phyloP scores from a whole-genome alignment of 2,797 vertebrate genomes.

The Botia kubotai region DNA sequence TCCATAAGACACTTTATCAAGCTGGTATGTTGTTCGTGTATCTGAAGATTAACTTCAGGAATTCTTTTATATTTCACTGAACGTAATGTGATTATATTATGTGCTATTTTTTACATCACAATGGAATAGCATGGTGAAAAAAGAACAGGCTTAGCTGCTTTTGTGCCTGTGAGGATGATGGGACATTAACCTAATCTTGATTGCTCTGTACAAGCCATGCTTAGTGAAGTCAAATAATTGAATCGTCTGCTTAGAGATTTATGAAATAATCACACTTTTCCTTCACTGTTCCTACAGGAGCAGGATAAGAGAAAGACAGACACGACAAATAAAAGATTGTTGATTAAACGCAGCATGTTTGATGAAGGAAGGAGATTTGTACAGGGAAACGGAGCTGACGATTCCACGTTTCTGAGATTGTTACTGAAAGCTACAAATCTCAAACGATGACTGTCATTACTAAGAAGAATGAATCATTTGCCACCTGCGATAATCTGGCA shows the following conservation, averaged over 20 bases:
- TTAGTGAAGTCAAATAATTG: conserved; percentile 51
- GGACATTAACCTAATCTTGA: conserved; percentile 52
- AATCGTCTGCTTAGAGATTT: conserved; percentile 50
- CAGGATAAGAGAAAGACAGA: conserved; percentile 30
- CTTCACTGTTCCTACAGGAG: conserved; percentile 24
- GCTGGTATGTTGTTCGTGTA: not conserved
- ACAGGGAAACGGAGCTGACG: not conserved
- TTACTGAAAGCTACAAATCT: conserved; percentile 17
- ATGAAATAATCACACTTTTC: conserved; percentile 49
- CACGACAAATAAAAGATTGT: conserved; percentile 35
- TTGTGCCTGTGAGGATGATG: conserved; percentile 32
- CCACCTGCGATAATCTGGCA: not conserved
- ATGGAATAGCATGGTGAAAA: conserved; percentile 13
- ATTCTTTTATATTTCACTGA: not conserved
- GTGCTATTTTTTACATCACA: conserved; percentile 32
- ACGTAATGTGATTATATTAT: conserved; percentile 23
- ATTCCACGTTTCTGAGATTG: conserved; percentile 13
- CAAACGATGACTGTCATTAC: not conserved
- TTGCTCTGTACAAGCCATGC: conserved; percentile 45
- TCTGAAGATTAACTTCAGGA: conserved; percentile 23
- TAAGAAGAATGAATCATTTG: not conserved
- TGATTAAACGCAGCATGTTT: conserved; percentile 50
- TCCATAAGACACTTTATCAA: not conserved
- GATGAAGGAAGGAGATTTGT: conserved; percentile 31
- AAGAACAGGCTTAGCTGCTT: conserved; percentile 37